Conservation (phyloP, 2,113 vertebrate genomes). For the Empidonax alnorum region DNA sequence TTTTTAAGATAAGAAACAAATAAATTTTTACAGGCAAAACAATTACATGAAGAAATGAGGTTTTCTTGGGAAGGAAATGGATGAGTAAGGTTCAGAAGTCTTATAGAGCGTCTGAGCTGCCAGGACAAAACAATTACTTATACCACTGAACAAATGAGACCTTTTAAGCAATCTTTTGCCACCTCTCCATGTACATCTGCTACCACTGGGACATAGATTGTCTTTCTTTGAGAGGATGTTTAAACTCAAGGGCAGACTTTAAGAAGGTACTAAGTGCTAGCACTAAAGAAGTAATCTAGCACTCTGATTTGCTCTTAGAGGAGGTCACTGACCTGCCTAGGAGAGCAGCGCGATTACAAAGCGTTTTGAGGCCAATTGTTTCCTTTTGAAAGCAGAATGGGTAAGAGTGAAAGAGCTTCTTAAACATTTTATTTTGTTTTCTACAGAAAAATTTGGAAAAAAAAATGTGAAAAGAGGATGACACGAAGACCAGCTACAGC, state of each 20-base stretch:
- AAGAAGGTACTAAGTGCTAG: neutral
- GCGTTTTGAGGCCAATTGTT: neutral
- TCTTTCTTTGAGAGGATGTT: neutral
- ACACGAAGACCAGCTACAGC: neutral
- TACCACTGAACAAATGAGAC: neutral
- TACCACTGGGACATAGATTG: neutral
- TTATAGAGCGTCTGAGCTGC: neutral
- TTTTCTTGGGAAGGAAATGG: neutral
- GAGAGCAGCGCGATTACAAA: neutral
- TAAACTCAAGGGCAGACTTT: slow-evolving; percentile 5
- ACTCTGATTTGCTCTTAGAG: neutral
- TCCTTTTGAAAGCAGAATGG: neutral
- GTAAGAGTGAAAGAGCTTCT: neutral
- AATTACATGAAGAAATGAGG: neutral
- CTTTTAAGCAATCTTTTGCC: neutral
- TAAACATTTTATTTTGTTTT: neutral
- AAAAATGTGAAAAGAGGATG: neutral
- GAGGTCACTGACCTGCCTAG: neutral
- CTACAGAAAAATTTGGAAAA: neutral
- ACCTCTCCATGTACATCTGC: neutral
- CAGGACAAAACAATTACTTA: neutral
- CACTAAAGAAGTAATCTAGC: neutral
- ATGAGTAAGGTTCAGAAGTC: slow-evolving; percentile 4
- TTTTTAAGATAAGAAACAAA: neutral
- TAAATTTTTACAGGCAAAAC: slow-evolving; percentile 9